A percentile compares a stretch with the other conserved stretches of the same genome.
These are phyloP conservation scores for Platichthys stellatus DNA, from an alignment of 2,113 vertebrate species.

Conservation along the genomic window DNA sequence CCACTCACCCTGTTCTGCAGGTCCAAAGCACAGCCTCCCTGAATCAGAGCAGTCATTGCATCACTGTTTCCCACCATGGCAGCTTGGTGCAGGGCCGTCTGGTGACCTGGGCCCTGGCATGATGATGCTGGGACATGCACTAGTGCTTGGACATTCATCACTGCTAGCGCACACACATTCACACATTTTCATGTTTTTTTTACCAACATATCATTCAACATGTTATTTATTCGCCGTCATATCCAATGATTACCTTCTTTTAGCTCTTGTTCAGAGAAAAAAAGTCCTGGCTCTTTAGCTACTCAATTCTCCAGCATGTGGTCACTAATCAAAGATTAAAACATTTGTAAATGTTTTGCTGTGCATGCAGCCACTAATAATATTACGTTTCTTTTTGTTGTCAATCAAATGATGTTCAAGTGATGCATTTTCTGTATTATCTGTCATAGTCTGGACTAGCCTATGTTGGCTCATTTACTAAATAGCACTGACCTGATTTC, in stretches of 20 bases:
- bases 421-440: neutral
- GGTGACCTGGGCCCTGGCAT: constrained; percentile 67
- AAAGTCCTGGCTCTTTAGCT: too few relatives aligned
- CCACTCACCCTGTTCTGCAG: constrained; percentile 88
- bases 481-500: constrained; percentile 8
- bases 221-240: too few relatives aligned
- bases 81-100: constrained; percentile 89
- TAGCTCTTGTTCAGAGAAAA: too few relatives aligned
- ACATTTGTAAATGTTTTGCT: too few relatives aligned
- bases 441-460: neutral
- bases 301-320: too few relatives aligned
- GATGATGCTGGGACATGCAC: constrained; percentile 12
- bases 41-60: constrained; percentile 84
- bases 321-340: too few relatives aligned
- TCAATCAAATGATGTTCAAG: too few relatives aligned
- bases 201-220: too few relatives aligned
- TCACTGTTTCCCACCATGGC: constrained; percentile 88
- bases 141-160: constrained; percentile 37
- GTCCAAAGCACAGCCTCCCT: constrained; percentile 90
- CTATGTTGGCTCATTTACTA: neutral
- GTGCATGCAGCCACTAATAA: too few relatives aligned
- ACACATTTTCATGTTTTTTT: neutral
- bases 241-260: too few relatives aligned
- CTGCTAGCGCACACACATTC: constrained; percentile 13
- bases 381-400: too few relatives aligned